Evolutionary conservation across 2,888 invertebrate species (phyloP).

Genomic region (Nipponacmea schrenckii): DNA sequence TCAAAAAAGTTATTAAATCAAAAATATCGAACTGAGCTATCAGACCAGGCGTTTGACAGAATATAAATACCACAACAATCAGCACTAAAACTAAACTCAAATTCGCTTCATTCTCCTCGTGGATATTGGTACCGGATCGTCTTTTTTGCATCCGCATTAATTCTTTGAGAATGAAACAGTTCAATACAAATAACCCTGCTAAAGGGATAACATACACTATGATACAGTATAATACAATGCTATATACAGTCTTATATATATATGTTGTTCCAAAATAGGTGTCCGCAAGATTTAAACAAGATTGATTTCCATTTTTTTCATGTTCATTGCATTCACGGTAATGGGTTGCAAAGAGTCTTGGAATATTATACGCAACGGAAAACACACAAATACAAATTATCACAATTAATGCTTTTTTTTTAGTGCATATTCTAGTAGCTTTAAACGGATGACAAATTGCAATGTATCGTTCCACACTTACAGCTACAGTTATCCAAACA

Average conservation of each 20-base stretch:
- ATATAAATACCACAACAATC: conserved; percentile 63
- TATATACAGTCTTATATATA: conserved; percentile 47
- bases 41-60: conserved; percentile 62
- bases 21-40: conserved; percentile 57
- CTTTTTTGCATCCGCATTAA: conserved; percentile 57
- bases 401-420: conserved; percentile 49
- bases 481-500: conserved; percentile 62
- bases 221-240: conserved; percentile 48
- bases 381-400: conserved; percentile 42
- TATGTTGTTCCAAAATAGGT: conserved; percentile 46
- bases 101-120: conserved; percentile 57
- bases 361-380: conserved; percentile 57
- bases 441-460: conserved; percentile 63
- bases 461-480: conserved; percentile 61
- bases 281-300: conserved; percentile 39
- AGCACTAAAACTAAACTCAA: conserved; percentile 60
- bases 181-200: conserved; percentile 47
- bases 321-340: conserved; percentile 23
- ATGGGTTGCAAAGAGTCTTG: conserved; percentile 51
- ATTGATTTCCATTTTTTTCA: neutral
- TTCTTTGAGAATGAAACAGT: conserved; percentile 53
- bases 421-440: conserved; percentile 51
- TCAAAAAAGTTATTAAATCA: conserved; percentile 40
- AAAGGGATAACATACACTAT: conserved; percentile 56
- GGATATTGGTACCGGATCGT: conserved; percentile 49